Percentiles rank a stretch among this genome's conserved stretches.
Evolutionary conservation across 2,888 invertebrate species (phyloP).

Genomic region (Philaethria dido): DNA sequence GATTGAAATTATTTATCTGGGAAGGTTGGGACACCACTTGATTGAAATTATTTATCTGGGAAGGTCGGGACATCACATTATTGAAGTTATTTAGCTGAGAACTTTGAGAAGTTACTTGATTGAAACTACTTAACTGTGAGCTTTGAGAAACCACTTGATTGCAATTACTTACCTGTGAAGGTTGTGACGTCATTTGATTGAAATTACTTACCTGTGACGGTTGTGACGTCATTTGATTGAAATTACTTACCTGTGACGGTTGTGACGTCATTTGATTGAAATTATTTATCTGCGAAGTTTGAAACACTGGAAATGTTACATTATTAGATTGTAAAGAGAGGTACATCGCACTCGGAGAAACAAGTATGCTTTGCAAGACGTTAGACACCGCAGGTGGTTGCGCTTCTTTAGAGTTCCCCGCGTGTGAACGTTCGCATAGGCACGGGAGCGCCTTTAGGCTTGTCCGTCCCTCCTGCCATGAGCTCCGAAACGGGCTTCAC

Average conservation of each 20-base stretch:
- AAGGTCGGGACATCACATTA: no score
- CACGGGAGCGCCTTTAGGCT: slow-evolving; percentile 14
- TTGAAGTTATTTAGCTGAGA: no score
- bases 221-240: no score
- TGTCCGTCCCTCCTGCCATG: slow-evolving; percentile 55
- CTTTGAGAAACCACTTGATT: neutral
- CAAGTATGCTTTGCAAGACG: neutral
- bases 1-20: neutral
- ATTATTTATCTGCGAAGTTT: slow-evolving; percentile 1
- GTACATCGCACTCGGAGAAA: neutral
- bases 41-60: no score
- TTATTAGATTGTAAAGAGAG: neutral
- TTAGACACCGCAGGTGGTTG: slow-evolving; percentile 10
- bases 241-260: no score
- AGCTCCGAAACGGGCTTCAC: slow-evolving; percentile 71
- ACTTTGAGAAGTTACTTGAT: no score
- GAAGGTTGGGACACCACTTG: neutral
- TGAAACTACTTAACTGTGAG: no score
- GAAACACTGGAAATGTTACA: neutral
- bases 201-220: no score
- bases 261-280: no score
- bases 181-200: no score
- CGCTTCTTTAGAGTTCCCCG: slow-evolving; percentile 5
- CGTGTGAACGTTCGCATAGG: no score
- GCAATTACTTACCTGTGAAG: no score